Evolutionary conservation across 2,888 invertebrate genomes (phyloP), one percentile per base, ranked within the genome.

Genomic region (Alviniconcha strummeri): DNA sequence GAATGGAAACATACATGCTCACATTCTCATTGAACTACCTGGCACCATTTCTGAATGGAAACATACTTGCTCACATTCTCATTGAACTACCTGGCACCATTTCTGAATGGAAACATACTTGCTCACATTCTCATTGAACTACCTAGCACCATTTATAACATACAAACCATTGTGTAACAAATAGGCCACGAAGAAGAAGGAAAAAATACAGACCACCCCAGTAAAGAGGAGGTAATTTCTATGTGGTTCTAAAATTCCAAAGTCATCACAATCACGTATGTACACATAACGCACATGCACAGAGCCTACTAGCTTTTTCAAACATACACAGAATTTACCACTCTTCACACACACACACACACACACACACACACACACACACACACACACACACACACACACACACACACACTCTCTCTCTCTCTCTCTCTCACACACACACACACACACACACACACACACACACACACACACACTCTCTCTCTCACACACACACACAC

Each of bases 361-460:
- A 74, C 52, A 19, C 67, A 80, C 84, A 80, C 57, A 69, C 57
- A n/a, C 82, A 55, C 60, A n/a, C 80, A 82, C 11, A 78, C 74
- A 15, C 81, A 57, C 71, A 81, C 84, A 60, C 71, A 77, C 78
- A 81, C 19, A 19, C 72, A 36, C 19, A 19, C 72, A 72, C n/a
- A 17, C 67, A 13, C 6, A 13, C 5, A n/a, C 9, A 3, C 17
- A 15, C 17, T 71, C 71, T n/a, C 15, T n/a, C 69, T 76, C 76
- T 67, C 13, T 9, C 60, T 9, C 60, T 9, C 60, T 9, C 60
- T 9, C 60, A 64, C 64, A 64, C 64, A 64, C 64, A 64, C 64
- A 64, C 64, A 64, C 6, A n/a, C 69, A n/a, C 69, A n/a, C 69
- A 71, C 19, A 77, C 1, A 56, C 64, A 64, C 64, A 3, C 64